Conservation (phyloP, 2,888 invertebrate genomes). For the Disparrhopalites patrizii region DNA sequence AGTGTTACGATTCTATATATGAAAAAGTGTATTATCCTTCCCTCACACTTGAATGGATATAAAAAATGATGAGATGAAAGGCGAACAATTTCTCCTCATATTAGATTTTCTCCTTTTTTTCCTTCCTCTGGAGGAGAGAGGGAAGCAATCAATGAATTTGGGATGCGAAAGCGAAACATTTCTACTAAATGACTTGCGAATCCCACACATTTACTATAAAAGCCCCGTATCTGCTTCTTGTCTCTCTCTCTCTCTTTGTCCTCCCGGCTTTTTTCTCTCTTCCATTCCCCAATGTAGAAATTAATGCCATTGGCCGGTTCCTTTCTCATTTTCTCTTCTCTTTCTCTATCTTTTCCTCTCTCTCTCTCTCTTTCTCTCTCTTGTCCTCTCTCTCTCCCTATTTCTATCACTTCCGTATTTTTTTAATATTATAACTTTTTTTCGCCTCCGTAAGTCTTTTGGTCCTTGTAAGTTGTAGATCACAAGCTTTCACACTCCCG, state of each 20-base stretch:
- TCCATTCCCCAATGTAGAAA: too few relatives aligned
- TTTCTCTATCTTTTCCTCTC: not conserved
- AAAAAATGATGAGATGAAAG: slow-evolving; percentile 6
- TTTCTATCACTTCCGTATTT: too few relatives aligned
- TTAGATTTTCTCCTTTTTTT: slow-evolving; percentile 7
- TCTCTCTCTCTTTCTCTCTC: too few relatives aligned
- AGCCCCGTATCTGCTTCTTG: not conserved
- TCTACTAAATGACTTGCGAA: slow-evolving; percentile 1
- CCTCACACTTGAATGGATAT: not conserved
- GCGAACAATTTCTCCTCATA: slow-evolving; percentile 5
- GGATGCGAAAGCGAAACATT: slow-evolving; percentile 1
- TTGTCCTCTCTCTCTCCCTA: too few relatives aligned
- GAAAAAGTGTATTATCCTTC: not conserved
- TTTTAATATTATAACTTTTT: too few relatives aligned
- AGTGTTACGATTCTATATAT: too few relatives aligned
- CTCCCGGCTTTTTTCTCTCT: too few relatives aligned
- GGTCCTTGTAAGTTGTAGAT: too few relatives aligned
- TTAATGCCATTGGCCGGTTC: too few relatives aligned
- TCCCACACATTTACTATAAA: not conserved
- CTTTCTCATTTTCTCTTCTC: not conserved
- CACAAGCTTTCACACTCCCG: too few relatives aligned
- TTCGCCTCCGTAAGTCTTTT: too few relatives aligned
- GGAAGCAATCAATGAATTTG: slow-evolving; percentile 10
- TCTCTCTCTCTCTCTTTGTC: not conserved
- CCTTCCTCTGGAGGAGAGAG: too few relatives aligned